These are phyloP conservation scores for Triplophysa tibetana DNA, from an alignment of 2,113 vertebrate genomes.

Conservation along the genomic window DNA sequence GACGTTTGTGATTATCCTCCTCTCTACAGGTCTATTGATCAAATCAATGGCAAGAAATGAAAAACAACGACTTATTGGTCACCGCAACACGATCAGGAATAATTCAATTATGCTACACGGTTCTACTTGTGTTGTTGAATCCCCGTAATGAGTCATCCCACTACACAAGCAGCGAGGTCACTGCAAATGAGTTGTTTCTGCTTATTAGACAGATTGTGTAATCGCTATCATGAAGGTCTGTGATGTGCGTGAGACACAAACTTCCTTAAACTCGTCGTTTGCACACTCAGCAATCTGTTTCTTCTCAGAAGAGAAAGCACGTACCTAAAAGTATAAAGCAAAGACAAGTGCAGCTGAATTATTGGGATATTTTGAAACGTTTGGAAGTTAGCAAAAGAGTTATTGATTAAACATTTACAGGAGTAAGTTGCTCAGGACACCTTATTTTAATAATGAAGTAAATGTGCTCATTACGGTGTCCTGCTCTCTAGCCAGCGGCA, in stretches of 20 bases:
- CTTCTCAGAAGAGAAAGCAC: background rate
- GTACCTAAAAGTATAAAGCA: background rate
- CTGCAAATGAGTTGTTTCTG: conserved; percentile 57
- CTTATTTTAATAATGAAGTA: conserved; percentile 13
- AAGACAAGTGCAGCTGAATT: background rate
- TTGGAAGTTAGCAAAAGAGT: background rate
- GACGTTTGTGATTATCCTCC: background rate
- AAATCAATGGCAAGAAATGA: background rate
- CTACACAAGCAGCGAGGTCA: conserved; percentile 59
- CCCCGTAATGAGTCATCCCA: conserved; percentile 62
- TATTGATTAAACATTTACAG: conserved; percentile 19
- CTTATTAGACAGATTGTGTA: conserved; percentile 63
- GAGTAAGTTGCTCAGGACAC: conserved; percentile 8
- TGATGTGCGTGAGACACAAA: conserved; percentile 41
- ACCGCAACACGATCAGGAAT: background rate
- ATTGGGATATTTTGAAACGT: background rate
- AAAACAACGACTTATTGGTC: background rate
- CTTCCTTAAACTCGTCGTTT: conserved; percentile 15
- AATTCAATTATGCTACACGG: background rate
- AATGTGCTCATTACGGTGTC: conserved; percentile 1
- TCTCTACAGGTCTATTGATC: background rate
- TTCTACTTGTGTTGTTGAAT: conserved; percentile 5
- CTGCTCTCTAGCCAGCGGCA: background rate
- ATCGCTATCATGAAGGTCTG: conserved; percentile 58
- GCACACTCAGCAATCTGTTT: conserved; percentile 1